These are phyloP conservation scores for Calameuta idolon DNA, from an alignment of 2,888 invertebrate genomes.

Conservation along the genomic window DNA sequence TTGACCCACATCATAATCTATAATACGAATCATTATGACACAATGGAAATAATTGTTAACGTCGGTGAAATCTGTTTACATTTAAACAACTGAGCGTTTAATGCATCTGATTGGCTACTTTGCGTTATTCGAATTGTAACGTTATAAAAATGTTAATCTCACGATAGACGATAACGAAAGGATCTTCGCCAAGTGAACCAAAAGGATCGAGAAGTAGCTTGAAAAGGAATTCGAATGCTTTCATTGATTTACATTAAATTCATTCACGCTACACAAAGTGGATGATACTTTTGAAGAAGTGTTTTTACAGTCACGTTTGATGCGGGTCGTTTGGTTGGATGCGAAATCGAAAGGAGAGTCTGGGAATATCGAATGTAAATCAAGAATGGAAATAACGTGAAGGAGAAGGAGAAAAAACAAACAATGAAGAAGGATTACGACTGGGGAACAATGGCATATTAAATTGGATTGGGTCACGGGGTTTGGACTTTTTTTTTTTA, in stretches of 20 bases:
- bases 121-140: background rate
- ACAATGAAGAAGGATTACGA: constrained; percentile 9
- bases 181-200: background rate
- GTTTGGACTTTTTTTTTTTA: background rate
- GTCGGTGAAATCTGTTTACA: background rate
- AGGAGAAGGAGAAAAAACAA: background rate
- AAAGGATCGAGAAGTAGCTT: background rate
- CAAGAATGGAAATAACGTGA: background rate
- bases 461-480: constrained; percentile 7
- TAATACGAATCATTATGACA: background rate
- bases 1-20: background rate
- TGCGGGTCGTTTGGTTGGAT: background rate
- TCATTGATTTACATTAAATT: background rate
- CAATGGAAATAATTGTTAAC: background rate
- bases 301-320: background rate
- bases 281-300: background rate
- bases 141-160: background rate
- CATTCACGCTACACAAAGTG: background rate
- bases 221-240: background rate
- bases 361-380: constrained; percentile 13
- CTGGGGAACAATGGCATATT: constrained; percentile 1
- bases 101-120: background rate
- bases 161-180: background rate
- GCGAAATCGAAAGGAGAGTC: background rate
- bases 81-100: background rate